Evolutionary conservation across 2,113 vertebrate genomes (phyloP).

Genomic region (Fulmarus glacialis): DNA sequence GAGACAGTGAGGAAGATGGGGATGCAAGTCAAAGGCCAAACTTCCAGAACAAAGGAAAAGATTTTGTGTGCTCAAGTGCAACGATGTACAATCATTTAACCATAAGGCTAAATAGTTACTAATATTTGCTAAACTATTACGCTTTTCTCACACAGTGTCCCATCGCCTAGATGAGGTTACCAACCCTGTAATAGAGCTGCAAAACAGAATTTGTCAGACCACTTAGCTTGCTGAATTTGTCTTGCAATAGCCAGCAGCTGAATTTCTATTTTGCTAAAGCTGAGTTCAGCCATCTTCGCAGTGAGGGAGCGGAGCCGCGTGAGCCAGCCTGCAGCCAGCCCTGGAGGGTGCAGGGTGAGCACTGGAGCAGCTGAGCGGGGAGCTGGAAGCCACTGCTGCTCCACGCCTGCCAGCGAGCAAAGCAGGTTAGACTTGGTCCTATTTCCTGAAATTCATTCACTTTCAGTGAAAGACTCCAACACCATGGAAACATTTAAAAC

Average conservation of each 20-base stretch:
- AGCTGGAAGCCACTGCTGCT: neutral
- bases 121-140: neutral
- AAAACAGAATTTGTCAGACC: neutral
- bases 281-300: neutral
- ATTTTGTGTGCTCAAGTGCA: neutral
- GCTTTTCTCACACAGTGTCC: too few species aligned
- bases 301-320: accelerated
- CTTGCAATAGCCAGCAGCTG: neutral
- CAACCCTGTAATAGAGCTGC: neutral
- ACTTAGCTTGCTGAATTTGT: neutral
- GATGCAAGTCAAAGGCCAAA: neutral
- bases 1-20: neutral
- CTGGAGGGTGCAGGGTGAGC: accelerated
- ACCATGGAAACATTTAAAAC: neutral
- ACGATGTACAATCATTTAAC: neutral
- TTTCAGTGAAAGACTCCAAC: neutral
- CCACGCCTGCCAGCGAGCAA: accelerated
- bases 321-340: neutral
- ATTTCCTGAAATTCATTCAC: neutral
- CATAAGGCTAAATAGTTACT: neutral
- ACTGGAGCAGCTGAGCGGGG: neutral
- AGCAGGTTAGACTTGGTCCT: accelerated
- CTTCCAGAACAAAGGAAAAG: neutral
- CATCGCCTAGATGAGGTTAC: neutral
- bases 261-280: neutral